phyloP scores from a whole-genome alignment of 2,888 invertebrate genomes.

The Caradrina clavipalpis region DNA sequence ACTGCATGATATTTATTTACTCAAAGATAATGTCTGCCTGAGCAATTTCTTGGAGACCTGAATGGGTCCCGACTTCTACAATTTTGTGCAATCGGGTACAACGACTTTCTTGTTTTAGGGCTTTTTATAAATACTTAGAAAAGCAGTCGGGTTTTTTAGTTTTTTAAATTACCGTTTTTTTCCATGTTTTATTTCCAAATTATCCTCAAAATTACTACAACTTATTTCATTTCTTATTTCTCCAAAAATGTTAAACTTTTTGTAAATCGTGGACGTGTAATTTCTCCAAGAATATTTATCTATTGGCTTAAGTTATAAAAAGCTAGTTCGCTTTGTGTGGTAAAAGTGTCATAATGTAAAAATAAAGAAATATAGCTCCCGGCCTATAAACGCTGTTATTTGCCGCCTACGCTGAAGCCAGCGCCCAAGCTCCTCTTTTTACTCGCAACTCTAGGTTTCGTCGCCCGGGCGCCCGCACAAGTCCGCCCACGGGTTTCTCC shows the following conservation, averaged over 20 bases:
- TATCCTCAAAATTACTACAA: no score
- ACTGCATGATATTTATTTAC: no score
- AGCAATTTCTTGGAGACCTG: no score
- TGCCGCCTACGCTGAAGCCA: conserved; percentile 66
- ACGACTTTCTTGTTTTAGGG: no score
- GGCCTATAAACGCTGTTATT: conserved; percentile 62
- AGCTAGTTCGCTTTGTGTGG: conserved; percentile 40
- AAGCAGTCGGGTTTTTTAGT: no score
- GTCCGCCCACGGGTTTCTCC: conserved; percentile 67
- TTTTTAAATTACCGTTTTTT: background rate
- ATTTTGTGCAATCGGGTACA: no score
- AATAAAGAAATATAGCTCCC: conserved; percentile 65
- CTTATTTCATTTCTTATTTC: background rate
- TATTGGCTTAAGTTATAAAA: conserved; percentile 35
- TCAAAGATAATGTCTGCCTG: no score
- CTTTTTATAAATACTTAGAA: no score
- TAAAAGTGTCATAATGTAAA: conserved; percentile 57
- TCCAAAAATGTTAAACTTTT: background rate
- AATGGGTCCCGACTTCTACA: no score
- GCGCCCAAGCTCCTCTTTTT: conserved; percentile 61
- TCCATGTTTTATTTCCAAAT: background rate
- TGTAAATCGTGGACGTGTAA: background rate
- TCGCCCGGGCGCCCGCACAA: conserved; percentile 45
- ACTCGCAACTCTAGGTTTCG: conserved; percentile 66
- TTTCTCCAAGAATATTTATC: conserved; percentile 28